Conservation (phyloP, 1,140 invertebrate genomes). For the Danaus melanippus region DNA sequence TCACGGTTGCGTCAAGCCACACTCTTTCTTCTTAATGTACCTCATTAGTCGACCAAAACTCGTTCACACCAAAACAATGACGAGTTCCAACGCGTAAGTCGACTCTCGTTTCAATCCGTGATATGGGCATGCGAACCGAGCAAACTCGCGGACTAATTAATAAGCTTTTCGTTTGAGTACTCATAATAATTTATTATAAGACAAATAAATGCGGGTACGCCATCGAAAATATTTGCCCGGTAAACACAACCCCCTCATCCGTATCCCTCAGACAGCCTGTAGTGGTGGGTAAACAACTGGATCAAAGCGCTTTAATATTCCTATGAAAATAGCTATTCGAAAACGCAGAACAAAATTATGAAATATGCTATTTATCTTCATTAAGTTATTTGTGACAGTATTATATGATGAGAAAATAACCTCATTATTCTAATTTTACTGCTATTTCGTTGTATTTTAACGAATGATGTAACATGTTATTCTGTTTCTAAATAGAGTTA, state of each 20-base stretch:
- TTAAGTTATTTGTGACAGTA: too few relatives aligned
- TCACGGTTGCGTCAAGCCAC: conserved; percentile 32
- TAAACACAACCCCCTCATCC: conserved; percentile 41
- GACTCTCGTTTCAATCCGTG: conserved; percentile 29
- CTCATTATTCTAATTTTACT: too few relatives aligned
- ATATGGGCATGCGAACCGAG: background rate
- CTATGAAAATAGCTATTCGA: too few relatives aligned
- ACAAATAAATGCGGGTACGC: conserved; percentile 47
- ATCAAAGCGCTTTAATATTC: conserved; percentile 42
- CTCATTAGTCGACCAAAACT: conserved; percentile 57
- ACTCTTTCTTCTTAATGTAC: conserved; percentile 53
- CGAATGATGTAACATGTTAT: too few relatives aligned
- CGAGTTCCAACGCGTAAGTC: conserved; percentile 37
- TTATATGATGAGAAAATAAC: too few relatives aligned
- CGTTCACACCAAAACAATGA: conserved; percentile 48
- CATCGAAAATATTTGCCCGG: conserved; percentile 57
- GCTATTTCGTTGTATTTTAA: too few relatives aligned
- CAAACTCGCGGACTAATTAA: conserved; percentile 18
- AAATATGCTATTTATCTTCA: too few relatives aligned
- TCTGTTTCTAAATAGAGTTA: too few relatives aligned
- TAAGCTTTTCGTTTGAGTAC: conserved; percentile 19
- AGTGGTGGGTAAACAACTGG: conserved; percentile 46
- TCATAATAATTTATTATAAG: conserved; percentile 44
- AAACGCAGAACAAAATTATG: too few relatives aligned
- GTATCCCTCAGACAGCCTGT: conserved; percentile 33